Percentiles rank a stretch among this genome's conserved stretches.
These are phyloP conservation scores for Scomber scombrus DNA, from an alignment of 2,113 vertebrate species.

Conservation along the genomic window DNA sequence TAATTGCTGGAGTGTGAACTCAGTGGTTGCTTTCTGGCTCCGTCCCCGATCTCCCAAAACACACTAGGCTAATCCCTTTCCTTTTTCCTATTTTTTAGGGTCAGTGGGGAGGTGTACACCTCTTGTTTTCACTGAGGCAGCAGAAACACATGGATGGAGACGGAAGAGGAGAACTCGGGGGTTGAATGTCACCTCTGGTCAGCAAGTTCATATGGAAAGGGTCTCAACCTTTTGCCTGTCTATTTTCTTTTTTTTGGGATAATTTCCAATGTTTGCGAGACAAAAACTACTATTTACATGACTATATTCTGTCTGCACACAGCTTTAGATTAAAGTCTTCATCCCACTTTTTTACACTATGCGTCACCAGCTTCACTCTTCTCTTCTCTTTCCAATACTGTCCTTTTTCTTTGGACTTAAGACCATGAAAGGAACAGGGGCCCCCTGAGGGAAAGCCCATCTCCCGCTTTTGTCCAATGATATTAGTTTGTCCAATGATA, in stretches of 20 bases:
- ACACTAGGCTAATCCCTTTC: constrained; percentile 38
- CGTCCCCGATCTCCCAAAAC: constrained; percentile 41
- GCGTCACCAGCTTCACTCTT: not conserved
- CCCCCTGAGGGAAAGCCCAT: constrained; percentile 54
- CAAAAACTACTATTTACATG: not conserved
- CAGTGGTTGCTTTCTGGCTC: constrained; percentile 41
- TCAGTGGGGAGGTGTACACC: constrained; percentile 40
- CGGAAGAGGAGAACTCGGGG: not conserved
- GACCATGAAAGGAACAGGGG: constrained; percentile 65
- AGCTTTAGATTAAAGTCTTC: not conserved
- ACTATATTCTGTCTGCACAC: not conserved
- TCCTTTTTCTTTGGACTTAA: constrained; percentile 50
- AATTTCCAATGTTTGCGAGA: not conserved
- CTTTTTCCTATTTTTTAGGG: constrained; percentile 20
- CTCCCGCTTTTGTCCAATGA: constrained; percentile 46
- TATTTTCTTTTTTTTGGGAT: constrained; percentile 4
- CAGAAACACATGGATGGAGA: constrained; percentile 40
- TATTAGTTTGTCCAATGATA: constrained; percentile 72
- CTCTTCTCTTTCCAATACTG: constrained; percentile 19
- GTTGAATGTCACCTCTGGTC: constrained; percentile 43
- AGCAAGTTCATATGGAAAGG: constrained; percentile 29
- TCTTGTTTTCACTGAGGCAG: constrained; percentile 57
- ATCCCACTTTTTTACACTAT: not conserved
- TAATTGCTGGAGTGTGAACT: constrained; percentile 57
- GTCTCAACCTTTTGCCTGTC: not conserved